Evolutionary conservation across 2,888 invertebrate genomes (phyloP), one percentile per base, ranked within the genome.

Genomic region (Tetranychus truncatus): DNA sequence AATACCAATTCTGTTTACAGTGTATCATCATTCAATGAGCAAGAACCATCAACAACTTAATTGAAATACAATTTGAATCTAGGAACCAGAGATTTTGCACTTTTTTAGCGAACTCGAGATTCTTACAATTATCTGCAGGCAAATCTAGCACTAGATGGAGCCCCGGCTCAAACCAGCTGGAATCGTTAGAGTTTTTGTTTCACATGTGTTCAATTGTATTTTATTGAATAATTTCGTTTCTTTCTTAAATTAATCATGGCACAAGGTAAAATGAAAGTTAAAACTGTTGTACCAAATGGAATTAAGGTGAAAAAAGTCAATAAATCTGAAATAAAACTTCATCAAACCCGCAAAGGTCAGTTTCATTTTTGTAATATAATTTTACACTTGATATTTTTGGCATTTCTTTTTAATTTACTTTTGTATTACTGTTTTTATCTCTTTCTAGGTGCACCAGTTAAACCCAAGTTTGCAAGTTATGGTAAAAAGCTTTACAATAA

Each of bases 251-350:
- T 24, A 21, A 69, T 69, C 20, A 76, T 76, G 76, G 73, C 76
- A 7, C 76, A 76, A 69, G 76, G 76, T 18, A 75, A 75, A 71
- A 24, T 73, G 20, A 76, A 76, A 34, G 71, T 73, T 1, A 76
- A 76, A 71, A 66, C 76, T 8, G 67, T 75, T 66, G 21, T 76
- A 7, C 76, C 76, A 0, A 24, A 75, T 20, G 76, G 76, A 6
- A n/a, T 44, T 5, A 72, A 71, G 21, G 65, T 65, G 65, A 73
- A 66, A 55, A 24, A 24, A 8, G 20, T 9, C n/a, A 73, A 45
- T 6, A 75, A 75, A 71, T 34, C 46, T 73, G 45, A 72, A 6
- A n/a, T 18, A 9, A 46, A 21, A 3, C 45, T 69, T 5, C 69
- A 69, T 69, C n/a, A n/a, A 69, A 24, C 34, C 11, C n/a, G 69